Evolutionary conservation across 2,797 vertebrate genomes (phyloP).

Genomic region (Acanthis flammea): DNA sequence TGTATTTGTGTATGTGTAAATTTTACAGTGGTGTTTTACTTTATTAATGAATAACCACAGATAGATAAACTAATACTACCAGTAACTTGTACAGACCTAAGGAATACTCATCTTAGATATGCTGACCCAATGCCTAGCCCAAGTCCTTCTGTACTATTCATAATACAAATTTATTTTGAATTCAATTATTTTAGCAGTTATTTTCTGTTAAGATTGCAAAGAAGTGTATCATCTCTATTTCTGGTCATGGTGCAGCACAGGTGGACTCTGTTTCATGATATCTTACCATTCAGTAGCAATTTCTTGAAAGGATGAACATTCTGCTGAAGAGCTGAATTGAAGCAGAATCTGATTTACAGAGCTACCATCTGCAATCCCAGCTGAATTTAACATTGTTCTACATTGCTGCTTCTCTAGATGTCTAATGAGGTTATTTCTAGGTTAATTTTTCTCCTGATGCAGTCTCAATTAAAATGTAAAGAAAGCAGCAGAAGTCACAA

Average conservation of each 20-base stretch:
- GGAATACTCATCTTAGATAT: neutral
- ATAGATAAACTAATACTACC: fast-evolving
- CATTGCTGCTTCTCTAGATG: neutral
- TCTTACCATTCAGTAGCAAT: neutral
- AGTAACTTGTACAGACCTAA: neutral
- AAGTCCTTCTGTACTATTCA: neutral
- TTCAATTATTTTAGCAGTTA: neutral
- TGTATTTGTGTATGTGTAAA: neutral
- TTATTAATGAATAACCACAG: neutral
- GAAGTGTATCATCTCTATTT: neutral
- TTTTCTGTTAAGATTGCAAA: neutral
- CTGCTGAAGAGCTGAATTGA: neutral
- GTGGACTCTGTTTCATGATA: neutral
- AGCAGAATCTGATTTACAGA: neutral
- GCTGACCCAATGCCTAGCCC: neutral
- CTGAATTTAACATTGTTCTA: neutral
- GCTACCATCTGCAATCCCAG: neutral
- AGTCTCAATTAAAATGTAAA: conserved; percentile 36
- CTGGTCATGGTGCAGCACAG: neutral
- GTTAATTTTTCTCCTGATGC: conserved; percentile 21
- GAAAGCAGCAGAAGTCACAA: neutral
- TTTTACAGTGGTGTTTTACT: neutral
- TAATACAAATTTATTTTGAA: neutral
- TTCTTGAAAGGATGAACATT: neutral
- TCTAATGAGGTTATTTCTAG: conserved; percentile 20